Percentiles rank a stretch among this genome's conserved stretches.
phyloP scores from a whole-genome alignment of 1,140 invertebrate species.

The Polypedilum pembai region DNA sequence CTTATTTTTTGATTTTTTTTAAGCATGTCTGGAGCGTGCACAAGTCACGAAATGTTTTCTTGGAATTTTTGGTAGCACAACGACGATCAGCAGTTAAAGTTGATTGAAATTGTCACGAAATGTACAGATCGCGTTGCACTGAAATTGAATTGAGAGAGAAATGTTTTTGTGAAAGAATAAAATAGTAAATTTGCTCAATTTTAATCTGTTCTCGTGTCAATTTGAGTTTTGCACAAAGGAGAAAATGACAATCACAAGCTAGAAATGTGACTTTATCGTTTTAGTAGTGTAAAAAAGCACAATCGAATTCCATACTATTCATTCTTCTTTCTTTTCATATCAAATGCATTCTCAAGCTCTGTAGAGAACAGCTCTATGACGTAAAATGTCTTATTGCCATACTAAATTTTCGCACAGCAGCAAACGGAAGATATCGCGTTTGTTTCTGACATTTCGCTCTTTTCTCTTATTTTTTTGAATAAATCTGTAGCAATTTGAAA shows the following conservation, averaged over 20 bases:
- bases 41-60: too few species aligned
- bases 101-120: neutral
- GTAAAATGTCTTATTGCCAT: constrained; percentile 24
- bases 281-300: neutral
- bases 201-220: neutral
- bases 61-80: too few species aligned
- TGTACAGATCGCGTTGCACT: too few species aligned
- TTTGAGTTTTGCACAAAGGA: too few species aligned
- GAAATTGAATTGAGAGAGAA: too few species aligned
- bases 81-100: neutral
- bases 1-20: too few species aligned
- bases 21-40: too few species aligned
- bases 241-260: too few species aligned
- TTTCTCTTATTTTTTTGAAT: neutral
- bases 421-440: neutral
- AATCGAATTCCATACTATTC: neutral
- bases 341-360: neutral
- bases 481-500: constrained; percentile 27
- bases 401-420: neutral
- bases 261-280: neutral
- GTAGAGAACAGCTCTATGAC: neutral
- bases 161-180: neutral
- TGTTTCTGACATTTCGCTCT: neutral
- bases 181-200: neutral
- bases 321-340: neutral